These are phyloP conservation scores for Drosophila nr. medialis DNA, from an alignment of 2,888 invertebrate genomes.

Conservation along the genomic window DNA sequence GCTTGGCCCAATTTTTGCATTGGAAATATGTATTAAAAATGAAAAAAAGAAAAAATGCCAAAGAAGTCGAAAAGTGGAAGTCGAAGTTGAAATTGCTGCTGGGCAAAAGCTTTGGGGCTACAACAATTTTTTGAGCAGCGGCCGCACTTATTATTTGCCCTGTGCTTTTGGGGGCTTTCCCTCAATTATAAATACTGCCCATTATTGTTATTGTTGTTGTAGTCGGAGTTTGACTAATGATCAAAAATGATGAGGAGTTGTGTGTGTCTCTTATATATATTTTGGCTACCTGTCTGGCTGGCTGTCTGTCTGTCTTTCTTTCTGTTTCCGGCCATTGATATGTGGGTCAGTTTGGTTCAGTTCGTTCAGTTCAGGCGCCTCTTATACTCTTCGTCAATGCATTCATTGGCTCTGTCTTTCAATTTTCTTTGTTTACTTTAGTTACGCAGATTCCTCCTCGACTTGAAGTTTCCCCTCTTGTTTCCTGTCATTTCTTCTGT, in stretches of 20 bases:
- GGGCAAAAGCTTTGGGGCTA: constrained; percentile 41
- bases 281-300: constrained; percentile 19
- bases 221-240: constrained; percentile 60
- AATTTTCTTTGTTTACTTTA: constrained; percentile 6
- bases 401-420: constrained; percentile 54
- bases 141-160: constrained; percentile 35
- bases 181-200: constrained; percentile 64
- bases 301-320: constrained; percentile 29
- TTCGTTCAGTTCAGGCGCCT: constrained; percentile 27
- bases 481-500: constrained; percentile 59
- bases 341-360: constrained; percentile 48
- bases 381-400: constrained; percentile 22
- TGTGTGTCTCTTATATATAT: constrained; percentile 1
- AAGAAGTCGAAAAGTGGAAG: constrained; percentile 57
- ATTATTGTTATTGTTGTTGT: constrained; percentile 58
- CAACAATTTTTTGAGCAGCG: constrained; percentile 18
- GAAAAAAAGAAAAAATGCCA: constrained; percentile 10
- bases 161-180: constrained; percentile 53
- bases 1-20: constrained; percentile 64
- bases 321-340: constrained; percentile 60
- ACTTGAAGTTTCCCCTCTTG: constrained; percentile 16
- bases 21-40: constrained; percentile 32
- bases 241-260: constrained; percentile 55
- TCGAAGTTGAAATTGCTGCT: constrained; percentile 57
- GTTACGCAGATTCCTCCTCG: constrained; percentile 48